Conservation (phyloP, 2,797 vertebrate genomes). For the Enteromius thamalakanensis region DNA sequence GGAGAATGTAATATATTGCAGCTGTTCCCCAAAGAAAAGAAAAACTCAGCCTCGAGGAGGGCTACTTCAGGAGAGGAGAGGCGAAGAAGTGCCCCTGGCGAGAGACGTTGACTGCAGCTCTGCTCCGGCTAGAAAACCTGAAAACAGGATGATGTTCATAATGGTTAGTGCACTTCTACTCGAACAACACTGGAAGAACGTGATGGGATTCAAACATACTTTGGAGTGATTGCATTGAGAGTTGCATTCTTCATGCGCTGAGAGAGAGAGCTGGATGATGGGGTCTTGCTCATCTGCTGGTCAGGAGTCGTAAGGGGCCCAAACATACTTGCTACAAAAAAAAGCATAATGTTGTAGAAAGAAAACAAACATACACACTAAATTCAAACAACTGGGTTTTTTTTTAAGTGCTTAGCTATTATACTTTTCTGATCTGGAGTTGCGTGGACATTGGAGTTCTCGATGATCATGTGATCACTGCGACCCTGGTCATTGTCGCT, state of each 20-base stretch:
- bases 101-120: conserved; percentile 79
- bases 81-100: conserved; percentile 91
- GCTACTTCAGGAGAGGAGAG: conserved; percentile 89
- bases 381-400: background rate
- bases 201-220: conserved; percentile 72
- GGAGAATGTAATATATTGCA: conserved; percentile 47
- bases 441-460: conserved; percentile 87
- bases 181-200: background rate
- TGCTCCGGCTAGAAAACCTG: conserved; percentile 93
- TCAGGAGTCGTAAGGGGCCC: conserved; percentile 96
- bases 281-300: conserved; percentile 90
- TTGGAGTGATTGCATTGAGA: conserved; percentile 84
- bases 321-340: conserved; percentile 86
- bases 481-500: conserved; percentile 81
- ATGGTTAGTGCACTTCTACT: background rate
- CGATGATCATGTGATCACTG: conserved; percentile 83
- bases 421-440: conserved; percentile 89
- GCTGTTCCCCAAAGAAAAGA: conserved; percentile 33
- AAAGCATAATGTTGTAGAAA: background rate
- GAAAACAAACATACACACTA: background rate
- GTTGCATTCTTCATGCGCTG: conserved; percentile 88
- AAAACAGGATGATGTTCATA: conserved; percentile 31
- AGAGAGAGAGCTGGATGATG: conserved; percentile 91
- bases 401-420: background rate
- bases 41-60: background rate